A percentile compares a stretch with the other conserved stretches of the same genome.
Conservation (phyloP, 2,888 invertebrate species). For the Drosophila vallismaia region DNA sequence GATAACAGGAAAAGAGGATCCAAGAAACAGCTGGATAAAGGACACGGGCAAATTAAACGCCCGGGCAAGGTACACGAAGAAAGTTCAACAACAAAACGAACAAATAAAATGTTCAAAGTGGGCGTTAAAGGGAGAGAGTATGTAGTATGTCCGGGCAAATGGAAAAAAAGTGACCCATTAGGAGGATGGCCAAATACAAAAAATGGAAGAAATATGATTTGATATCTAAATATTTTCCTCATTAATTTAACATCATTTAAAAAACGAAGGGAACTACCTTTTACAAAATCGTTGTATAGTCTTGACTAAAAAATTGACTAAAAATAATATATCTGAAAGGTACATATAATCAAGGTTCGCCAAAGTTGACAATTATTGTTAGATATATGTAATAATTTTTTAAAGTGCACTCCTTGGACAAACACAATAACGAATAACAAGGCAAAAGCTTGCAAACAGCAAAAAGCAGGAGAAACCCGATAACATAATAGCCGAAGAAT, state of each 20-base stretch:
- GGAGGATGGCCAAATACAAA: background rate
- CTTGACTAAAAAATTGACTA: too few relatives aligned
- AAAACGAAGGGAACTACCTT: too few relatives aligned
- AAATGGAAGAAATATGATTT: background rate
- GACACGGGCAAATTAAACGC: constrained; percentile 42
- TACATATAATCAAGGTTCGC: too few relatives aligned
- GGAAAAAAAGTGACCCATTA: constrained; percentile 1
- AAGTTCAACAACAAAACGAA: constrained; percentile 57
- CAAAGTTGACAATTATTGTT: too few relatives aligned
- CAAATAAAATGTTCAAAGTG: constrained; percentile 19
- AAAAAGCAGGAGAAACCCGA: constrained; percentile 71
- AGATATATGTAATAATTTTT: too few relatives aligned
- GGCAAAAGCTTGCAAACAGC: constrained; percentile 46
- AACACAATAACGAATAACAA: constrained; percentile 25
- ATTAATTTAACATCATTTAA: too few relatives aligned
- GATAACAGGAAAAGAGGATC: too few relatives aligned
- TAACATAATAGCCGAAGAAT: constrained; percentile 80
- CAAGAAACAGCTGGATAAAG: too few relatives aligned
- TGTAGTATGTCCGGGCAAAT: background rate
- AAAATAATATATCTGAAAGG: too few relatives aligned
- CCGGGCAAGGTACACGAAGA: constrained; percentile 61
- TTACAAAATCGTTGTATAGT: too few relatives aligned
- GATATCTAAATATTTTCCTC: background rate
- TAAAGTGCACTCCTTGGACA: constrained; percentile 19
- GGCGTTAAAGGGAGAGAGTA: constrained; percentile 6